Conservation (phyloP, 2,888 invertebrate genomes). For the Zygaena filipendulae region DNA sequence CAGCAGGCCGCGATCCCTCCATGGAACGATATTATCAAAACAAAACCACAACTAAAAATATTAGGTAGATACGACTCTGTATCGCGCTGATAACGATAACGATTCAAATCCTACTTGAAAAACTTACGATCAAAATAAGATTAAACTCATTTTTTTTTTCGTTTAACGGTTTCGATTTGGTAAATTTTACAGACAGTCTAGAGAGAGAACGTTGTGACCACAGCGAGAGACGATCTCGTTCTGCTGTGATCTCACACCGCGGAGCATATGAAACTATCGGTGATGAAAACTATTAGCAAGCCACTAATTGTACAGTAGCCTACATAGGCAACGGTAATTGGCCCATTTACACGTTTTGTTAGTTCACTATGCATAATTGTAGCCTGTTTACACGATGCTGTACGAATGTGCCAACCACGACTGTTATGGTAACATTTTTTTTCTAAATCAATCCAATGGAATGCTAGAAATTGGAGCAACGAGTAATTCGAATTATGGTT, state of each 20-base stretch:
- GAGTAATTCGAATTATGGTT: too few species aligned
- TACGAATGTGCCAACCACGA: conserved; percentile 46
- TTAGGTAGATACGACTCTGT: too few species aligned
- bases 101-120: too few species aligned
- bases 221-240: conserved; percentile 45
- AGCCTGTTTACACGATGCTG: conserved; percentile 48
- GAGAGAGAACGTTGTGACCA: conserved; percentile 37
- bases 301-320: conserved; percentile 63
- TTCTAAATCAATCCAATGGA: conserved; percentile 28
- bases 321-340: conserved; percentile 65
- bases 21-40: too few species aligned
- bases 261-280: conserved; percentile 46
- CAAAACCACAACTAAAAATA: too few species aligned
- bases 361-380: conserved; percentile 59
- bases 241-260: conserved; percentile 40
- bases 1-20: too few species aligned
- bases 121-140: too few species aligned
- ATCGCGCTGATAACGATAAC: too few species aligned
- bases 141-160: too few species aligned
- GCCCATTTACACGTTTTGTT: conserved; percentile 66
- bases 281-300: conserved; percentile 66
- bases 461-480: conserved; percentile 19
- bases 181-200: too few species aligned
- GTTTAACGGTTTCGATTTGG: too few species aligned
- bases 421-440: conserved; percentile 27